Percentiles rank a stretch among this genome's conserved stretches.
These are phyloP conservation scores for Myioborus melanocephalus DNA, from an alignment of 2,797 vertebrate species.

Conservation along the genomic window DNA sequence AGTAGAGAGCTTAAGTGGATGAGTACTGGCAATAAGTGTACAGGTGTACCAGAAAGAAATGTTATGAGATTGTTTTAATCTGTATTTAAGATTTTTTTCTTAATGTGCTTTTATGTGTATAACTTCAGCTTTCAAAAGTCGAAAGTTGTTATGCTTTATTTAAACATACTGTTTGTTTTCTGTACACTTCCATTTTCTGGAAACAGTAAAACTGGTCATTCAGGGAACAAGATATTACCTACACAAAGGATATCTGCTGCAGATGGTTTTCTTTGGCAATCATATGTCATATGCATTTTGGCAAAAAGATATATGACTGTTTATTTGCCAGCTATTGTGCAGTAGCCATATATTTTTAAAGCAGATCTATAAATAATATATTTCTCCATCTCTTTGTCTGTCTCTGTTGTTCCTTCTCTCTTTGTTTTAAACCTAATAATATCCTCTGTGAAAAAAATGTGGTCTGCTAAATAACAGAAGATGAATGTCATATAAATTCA, in stretches of 20 bases:
- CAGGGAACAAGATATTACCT: background rate
- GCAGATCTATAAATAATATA: background rate
- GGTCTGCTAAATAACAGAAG: background rate
- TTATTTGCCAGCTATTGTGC: constrained; percentile 12
- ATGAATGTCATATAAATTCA: background rate
- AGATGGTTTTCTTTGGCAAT: constrained; percentile 43
- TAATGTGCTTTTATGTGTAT: accelerated
- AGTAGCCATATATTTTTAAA: constrained; percentile 20
- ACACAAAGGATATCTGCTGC: constrained; percentile 1
- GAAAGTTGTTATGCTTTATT: background rate
- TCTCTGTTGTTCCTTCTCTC: background rate
- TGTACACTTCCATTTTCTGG: background rate
- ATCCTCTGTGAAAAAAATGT: background rate
- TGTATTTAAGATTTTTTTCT: background rate
- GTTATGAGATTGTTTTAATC: background rate
- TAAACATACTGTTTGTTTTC: background rate
- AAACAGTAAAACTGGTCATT: background rate
- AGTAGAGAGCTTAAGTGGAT: background rate
- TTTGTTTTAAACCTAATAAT: background rate
- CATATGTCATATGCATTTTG: background rate
- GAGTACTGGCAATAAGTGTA: background rate
- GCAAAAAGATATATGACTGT: background rate
- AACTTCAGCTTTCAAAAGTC: background rate
- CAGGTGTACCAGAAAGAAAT: background rate
- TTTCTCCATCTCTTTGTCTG: background rate